Evolutionary conservation across 2,113 vertebrate genomes (phyloP), one percentile per base, ranked within the genome.

Genomic region (Nothobranchius kuhntae): DNA sequence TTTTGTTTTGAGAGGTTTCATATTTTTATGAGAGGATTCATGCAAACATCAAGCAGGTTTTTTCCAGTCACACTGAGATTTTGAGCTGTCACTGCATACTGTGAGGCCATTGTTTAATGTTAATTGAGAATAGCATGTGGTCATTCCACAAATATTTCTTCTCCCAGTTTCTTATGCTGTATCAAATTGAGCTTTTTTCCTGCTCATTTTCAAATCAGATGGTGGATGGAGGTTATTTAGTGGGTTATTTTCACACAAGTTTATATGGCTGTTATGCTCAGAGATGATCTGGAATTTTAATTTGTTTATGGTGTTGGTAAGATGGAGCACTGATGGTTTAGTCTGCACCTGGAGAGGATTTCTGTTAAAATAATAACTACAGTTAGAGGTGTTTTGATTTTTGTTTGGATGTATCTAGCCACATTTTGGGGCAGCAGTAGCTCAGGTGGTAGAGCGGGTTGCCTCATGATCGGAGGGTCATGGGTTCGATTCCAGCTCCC

Each of bases 61-160:
- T 17, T 17, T 17, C 21, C 35, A 15, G 6, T 30, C 63, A 40
- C 44, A 53, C 47, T 73, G 40, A 63, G 55, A 77, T 80, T 66
- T 73, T 54, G 24, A 38, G 55, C 70, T 66, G 38, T 44, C 65
- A 50, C 68, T 73, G 75, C 61, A 61, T 30, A 87, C 85, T 89
- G 75, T 82, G 68, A 78, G 71, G 57, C 68, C 80, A 79, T 89
- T 92, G 84, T 91, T 85, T 82, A 68, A 78, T 82, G 77, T 72
- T 89, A 87, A 91, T 84, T 83, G 75, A 83, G 71, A 83, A 54
- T 48, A 83, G 80, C 77, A 53, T 85, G 80, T 61, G 73, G 74
- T 89, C 89, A 87, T 77, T 86, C 84, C 80, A 61, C 46, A 55
- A 80, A 89, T 86, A 72, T 73, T 57, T 61, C 66, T 65, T 75